A percentile compares a stretch with the other conserved stretches of the same genome.
These are phyloP conservation scores for Phytoseiulus persimilis DNA, from an alignment of 2,888 invertebrate genomes.

Conservation along the genomic window DNA sequence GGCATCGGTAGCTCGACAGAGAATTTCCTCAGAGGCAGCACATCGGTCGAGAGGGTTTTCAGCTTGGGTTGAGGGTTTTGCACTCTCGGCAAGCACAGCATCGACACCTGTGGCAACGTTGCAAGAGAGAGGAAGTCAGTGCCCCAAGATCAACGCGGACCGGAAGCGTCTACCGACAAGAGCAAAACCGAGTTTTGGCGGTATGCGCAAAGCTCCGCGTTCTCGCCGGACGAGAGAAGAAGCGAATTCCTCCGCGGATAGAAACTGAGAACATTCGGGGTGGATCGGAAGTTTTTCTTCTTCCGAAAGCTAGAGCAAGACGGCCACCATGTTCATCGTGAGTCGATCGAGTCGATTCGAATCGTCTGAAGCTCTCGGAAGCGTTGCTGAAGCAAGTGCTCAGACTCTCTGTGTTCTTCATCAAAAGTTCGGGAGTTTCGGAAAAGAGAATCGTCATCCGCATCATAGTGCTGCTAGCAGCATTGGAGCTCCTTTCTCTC, in stretches of 20 bases:
- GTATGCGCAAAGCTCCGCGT: background rate
- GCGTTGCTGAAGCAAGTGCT: background rate
- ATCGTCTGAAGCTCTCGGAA: background rate
- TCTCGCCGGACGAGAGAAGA: background rate
- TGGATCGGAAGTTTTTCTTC: background rate
- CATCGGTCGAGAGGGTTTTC: constrained; percentile 32
- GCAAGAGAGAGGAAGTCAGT: background rate
- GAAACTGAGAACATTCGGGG: background rate
- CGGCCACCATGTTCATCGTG: background rate
- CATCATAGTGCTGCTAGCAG: background rate
- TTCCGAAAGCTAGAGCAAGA: background rate
- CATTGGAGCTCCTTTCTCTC: background rate
- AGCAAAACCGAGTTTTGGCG: background rate
- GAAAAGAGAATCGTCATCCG: background rate
- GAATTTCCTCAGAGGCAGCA: constrained; percentile 42
- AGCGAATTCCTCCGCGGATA: background rate
- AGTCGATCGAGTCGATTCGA: background rate
- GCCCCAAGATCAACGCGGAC: background rate
- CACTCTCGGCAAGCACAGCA: constrained; percentile 23
- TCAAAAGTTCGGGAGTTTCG: background rate
- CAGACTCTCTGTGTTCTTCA: background rate
- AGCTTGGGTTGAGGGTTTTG: constrained; percentile 8
- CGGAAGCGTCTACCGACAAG: background rate
- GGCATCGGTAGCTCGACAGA: constrained; percentile 46
- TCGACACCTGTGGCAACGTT: background rate